Conservation (phyloP, 1,140 invertebrate species). For the Drosophila athabasca region DNA sequence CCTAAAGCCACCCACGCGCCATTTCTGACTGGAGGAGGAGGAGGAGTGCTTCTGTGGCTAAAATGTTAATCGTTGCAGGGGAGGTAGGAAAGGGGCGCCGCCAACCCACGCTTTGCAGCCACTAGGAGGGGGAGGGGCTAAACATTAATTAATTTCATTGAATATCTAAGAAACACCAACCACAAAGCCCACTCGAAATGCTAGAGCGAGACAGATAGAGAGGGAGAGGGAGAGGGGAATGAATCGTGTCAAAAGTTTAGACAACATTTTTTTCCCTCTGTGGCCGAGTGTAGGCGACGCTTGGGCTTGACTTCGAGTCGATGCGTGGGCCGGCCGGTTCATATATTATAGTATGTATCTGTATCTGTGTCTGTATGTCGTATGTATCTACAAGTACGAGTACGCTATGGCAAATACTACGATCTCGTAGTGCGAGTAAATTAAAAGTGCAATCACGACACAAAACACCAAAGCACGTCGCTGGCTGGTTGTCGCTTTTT, state of each 20-base stretch:
- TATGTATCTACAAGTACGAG: conserved; percentile 20
- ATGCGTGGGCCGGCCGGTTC: conserved; percentile 73
- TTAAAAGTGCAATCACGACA: conserved; percentile 74
- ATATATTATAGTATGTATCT: not conserved
- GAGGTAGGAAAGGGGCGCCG: no score
- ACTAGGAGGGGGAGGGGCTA: not conserved
- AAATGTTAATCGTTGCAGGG: no score
- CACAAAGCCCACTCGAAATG: conserved; percentile 9
- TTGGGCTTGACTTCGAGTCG: conserved; percentile 21
- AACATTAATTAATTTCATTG: conserved; percentile 73
- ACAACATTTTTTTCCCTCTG: conserved; percentile 16
- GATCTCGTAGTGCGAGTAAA: conserved; percentile 61
- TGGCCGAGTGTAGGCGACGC: conserved; percentile 36
- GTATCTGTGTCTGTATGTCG: conserved; percentile 8
- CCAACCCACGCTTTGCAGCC: conserved; percentile 25
- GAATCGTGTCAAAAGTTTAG: conserved; percentile 56
- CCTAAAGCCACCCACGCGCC: conserved; percentile 26
- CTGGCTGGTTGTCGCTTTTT: conserved; percentile 40
- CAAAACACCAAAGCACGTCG: conserved; percentile 51
- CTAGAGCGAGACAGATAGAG: conserved; percentile 15
- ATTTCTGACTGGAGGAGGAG: conserved; percentile 1
- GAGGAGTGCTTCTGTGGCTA: not conserved
- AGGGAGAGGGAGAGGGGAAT: conserved; percentile 14
- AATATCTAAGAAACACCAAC: conserved; percentile 38
- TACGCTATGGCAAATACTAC: conserved; percentile 20